phyloP scores from a whole-genome alignment of 2,888 invertebrate species.

The Amphimallon solstitiale region DNA sequence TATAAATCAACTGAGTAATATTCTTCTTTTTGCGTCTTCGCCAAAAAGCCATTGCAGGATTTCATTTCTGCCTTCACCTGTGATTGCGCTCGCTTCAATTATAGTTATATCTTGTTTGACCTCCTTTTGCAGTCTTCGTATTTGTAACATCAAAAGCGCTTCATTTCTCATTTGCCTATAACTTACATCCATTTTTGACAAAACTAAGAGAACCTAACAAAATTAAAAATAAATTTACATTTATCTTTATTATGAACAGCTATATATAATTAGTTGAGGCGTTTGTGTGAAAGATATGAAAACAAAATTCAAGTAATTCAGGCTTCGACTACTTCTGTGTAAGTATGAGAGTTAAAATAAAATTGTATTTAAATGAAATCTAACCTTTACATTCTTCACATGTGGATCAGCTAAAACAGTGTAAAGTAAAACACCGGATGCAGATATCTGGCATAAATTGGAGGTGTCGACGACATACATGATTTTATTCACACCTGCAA shows the following conservation, averaged over 20 bases:
- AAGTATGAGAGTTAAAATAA: too few species aligned
- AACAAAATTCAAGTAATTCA: too few species aligned
- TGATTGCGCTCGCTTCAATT: conserved; percentile 80
- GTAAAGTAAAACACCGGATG: conserved; percentile 83
- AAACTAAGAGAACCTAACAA: conserved; percentile 72
- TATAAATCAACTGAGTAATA: conserved; percentile 14
- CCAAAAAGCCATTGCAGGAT: conserved; percentile 70
- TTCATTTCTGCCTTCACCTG: conserved; percentile 74
- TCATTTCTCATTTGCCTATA: conserved; percentile 90
- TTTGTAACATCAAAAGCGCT: conserved; percentile 83
- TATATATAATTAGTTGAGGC: too few species aligned
- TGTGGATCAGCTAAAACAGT: conserved; percentile 79
- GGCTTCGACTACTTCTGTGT: too few species aligned
- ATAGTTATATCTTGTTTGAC: conserved; percentile 74
- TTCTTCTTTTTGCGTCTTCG: conserved; percentile 39
- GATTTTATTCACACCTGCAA: conserved; percentile 73
- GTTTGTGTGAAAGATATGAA: too few species aligned
- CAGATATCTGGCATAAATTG: conserved; percentile 86
- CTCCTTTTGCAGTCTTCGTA: conserved; percentile 75
- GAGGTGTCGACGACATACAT: conserved; percentile 86
- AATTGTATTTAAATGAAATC: too few species aligned
- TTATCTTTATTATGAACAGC: not conserved
- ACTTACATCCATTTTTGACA: conserved; percentile 87
- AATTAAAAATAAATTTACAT: not conserved
- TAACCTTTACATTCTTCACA: conserved; percentile 72